A percentile compares a stretch with the other conserved stretches of the same genome.
phyloP scores from a whole-genome alignment of 2,113 vertebrate genomes.

The Cisticola juncidis region DNA sequence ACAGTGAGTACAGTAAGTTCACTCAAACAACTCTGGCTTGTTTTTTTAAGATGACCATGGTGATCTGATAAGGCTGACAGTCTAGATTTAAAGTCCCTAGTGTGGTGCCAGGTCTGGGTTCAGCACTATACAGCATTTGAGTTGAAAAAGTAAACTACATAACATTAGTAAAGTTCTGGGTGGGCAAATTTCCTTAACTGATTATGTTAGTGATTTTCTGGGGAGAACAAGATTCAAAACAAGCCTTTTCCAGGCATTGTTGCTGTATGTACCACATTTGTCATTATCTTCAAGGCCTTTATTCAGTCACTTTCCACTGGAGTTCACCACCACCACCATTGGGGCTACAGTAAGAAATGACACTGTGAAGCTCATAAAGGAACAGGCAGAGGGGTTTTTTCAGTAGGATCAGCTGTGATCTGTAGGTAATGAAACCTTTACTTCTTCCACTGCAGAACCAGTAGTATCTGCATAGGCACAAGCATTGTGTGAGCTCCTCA shows the following conservation, averaged over 20 bases:
- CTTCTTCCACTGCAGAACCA: not conserved
- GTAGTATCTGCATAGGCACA: not conserved
- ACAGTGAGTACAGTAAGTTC: not conserved
- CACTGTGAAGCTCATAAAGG: not conserved
- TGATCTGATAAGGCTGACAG: not conserved
- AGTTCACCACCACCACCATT: not conserved
- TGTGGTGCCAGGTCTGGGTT: not conserved
- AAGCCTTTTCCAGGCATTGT: not conserved
- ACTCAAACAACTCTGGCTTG: not conserved
- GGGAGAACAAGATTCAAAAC: not conserved
- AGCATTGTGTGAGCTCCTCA: not conserved
- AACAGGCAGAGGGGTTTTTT: not conserved
- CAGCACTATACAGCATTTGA: not conserved
- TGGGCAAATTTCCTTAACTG: fast-evolving
- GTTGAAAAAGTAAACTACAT: not conserved
- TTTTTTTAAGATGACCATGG: not conserved
- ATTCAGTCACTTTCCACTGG: not conserved
- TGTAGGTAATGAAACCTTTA: not conserved
- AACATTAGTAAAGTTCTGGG: not conserved
- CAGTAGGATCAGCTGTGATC: not conserved
- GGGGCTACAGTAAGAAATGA: not conserved
- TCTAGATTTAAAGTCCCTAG: not conserved
- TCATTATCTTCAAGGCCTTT: not conserved
- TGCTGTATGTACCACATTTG: not conserved
- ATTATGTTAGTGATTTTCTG: not conserved